Conservation (phyloP, 2,797 vertebrate species). For the Holocentrus rufus region DNA sequence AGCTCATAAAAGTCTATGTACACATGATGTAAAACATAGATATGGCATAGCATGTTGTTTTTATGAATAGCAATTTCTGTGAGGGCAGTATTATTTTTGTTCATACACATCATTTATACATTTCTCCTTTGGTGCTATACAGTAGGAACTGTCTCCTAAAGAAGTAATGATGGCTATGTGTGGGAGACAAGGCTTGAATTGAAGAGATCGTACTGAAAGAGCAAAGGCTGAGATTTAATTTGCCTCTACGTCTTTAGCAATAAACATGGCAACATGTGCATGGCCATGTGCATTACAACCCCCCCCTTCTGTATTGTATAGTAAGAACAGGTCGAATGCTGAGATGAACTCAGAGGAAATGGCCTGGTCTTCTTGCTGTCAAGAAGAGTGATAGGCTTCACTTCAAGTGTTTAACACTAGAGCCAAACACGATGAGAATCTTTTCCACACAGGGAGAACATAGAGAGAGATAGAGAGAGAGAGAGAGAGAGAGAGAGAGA, state of each 20-base stretch:
- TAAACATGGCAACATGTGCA: not conserved
- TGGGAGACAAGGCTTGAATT: conserved; percentile 9
- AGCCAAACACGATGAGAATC: conserved; percentile 32
- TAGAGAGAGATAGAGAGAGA: too few relatives aligned
- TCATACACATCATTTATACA: too few relatives aligned
- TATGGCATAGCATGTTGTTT: too few relatives aligned
- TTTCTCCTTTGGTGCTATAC: too few relatives aligned
- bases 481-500: too few relatives aligned
- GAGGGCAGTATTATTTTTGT: too few relatives aligned
- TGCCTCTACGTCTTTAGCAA: not conserved
- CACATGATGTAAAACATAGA: too few relatives aligned
- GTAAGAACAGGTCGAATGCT: not conserved
- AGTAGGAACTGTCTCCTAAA: too few relatives aligned
- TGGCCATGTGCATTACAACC: not conserved
- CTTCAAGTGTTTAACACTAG: conserved; percentile 31
- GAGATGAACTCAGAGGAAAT: conserved; percentile 13
- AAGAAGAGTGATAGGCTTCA: conserved; percentile 37
- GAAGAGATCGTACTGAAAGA: not conserved
- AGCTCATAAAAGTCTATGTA: too few relatives aligned
- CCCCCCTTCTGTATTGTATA: not conserved
- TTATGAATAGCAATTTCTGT: too few relatives aligned
- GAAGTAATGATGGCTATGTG: not conserved
- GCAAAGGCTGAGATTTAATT: not conserved
- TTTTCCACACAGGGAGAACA: conserved; percentile 25
- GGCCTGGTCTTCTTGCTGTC: conserved; percentile 10